Evolutionary conservation across 2,113 vertebrate genomes (phyloP).

Genomic region (Hymenochirus boettgeri): DNA sequence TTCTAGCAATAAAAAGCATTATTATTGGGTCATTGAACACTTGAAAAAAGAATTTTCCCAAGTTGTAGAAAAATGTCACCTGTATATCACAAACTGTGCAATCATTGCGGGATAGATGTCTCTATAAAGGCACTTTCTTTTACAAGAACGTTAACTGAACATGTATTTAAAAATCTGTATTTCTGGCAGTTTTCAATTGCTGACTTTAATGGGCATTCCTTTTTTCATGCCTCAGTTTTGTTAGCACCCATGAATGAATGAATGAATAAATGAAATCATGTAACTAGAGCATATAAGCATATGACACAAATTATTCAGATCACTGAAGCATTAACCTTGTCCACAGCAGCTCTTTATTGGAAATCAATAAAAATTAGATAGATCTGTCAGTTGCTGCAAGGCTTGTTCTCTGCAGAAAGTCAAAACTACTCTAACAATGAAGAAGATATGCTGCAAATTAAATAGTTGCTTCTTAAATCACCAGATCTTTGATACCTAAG

Average conservation of each 20-base stretch:
- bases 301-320: conserved; percentile 6
- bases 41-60: neutral
- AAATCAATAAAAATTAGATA: conserved; percentile 22
- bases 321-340: conserved; percentile 33
- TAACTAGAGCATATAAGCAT: conserved; percentile 12
- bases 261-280: conserved; percentile 14
- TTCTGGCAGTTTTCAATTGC: neutral
- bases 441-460: too few species aligned
- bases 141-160: too few species aligned
- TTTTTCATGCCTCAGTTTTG: neutral
- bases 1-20: conserved; percentile 8
- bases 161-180: conserved; percentile 1
- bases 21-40: conserved; percentile 3
- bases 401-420: conserved; percentile 5
- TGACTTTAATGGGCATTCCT: neutral
- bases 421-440: neutral
- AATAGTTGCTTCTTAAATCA: too few species aligned
- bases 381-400: conserved; percentile 5
- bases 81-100: conserved; percentile 4
- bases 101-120: conserved; percentile 3
- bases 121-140: conserved; percentile 1
- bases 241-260: neutral
- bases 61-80: conserved; percentile 28
- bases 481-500: too few species aligned
- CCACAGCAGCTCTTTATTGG: conserved; percentile 18